Percentiles rank a stretch among this genome's conserved stretches.
Conservation (phyloP, 2,797 vertebrate species). For the Clarias laeviceps region DNA sequence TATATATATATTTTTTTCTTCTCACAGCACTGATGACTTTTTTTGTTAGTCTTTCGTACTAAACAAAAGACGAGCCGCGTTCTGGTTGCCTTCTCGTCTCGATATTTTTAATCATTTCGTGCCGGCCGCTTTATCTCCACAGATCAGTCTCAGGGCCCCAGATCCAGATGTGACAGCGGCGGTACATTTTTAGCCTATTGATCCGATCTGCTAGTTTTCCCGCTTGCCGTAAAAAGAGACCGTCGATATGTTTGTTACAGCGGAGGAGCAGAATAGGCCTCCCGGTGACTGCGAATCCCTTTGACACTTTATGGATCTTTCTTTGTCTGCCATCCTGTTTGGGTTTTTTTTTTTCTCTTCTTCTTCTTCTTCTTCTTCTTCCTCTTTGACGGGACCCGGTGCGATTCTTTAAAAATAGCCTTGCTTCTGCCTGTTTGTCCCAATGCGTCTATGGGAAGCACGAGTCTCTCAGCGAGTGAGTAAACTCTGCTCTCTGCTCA, state of each 20-base stretch:
- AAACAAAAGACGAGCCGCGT: neutral
- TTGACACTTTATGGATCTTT: slow-evolving; percentile 50
- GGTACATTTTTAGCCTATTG: slow-evolving; percentile 50
- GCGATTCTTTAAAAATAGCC: slow-evolving; percentile 53
- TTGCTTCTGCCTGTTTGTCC: slow-evolving; percentile 47
- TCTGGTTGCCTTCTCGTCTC: neutral
- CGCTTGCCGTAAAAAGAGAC: slow-evolving; percentile 29
- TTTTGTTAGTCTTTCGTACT: neutral
- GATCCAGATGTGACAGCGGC: slow-evolving; percentile 29
- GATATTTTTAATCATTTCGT: neutral
- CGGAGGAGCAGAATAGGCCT: slow-evolving; percentile 41
- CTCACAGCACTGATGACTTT: slow-evolving; percentile 7
- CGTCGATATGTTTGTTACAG: slow-evolving; percentile 52
- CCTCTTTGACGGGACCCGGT: slow-evolving; percentile 43
- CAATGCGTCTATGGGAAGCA: neutral
- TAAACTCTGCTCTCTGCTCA: neutral
- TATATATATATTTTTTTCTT: slow-evolving; percentile 5
- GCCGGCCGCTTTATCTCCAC: slow-evolving; percentile 15
- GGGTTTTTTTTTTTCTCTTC: slow-evolving; percentile 13
- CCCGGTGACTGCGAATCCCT: slow-evolving; percentile 42
- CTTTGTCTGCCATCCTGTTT: slow-evolving; percentile 47
- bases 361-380: slow-evolving; percentile 20
- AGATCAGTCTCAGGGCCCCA: slow-evolving; percentile 22
- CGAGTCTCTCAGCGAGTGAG: neutral
- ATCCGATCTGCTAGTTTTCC: slow-evolving; percentile 35